phyloP scores from a whole-genome alignment of 2,113 vertebrate genomes.

The Gracilinanus agilis region DNA sequence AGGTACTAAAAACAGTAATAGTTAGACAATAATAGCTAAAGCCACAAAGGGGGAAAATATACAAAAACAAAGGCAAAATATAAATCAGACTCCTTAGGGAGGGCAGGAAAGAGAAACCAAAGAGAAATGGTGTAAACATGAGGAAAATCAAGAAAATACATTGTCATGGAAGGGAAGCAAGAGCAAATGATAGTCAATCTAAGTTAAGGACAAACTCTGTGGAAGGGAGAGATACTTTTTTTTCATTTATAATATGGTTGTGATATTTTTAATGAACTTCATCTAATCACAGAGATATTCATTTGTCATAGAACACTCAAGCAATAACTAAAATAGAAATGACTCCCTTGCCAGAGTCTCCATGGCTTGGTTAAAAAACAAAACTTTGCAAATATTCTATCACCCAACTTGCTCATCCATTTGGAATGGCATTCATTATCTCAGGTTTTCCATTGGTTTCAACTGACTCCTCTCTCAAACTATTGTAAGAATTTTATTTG shows the following conservation, averaged over 20 bases:
- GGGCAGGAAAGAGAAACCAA: not conserved
- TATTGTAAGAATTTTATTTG: not conserved
- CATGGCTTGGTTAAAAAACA: not conserved
- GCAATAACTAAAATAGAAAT: not conserved
- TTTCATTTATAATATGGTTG: not conserved
- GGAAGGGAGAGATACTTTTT: not conserved
- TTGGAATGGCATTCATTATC: not conserved
- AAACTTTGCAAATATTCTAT: not conserved
- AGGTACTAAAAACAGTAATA: not conserved
- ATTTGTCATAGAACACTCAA: not conserved
- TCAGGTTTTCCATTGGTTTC: not conserved
- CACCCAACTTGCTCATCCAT: not conserved
- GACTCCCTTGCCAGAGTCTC: not conserved
- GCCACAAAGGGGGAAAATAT: not conserved
- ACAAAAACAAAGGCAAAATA: not conserved
- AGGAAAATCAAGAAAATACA: not conserved
- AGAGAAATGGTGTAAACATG: not conserved
- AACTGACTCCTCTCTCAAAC: not conserved
- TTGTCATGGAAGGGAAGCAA: not conserved
- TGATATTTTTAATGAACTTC: not conserved
- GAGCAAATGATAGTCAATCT: not conserved
- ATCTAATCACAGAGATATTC: not conserved
- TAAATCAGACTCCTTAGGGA: not conserved
- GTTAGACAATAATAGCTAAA: not conserved
- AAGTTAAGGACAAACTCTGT: not conserved